Evolutionary conservation across 2,113 vertebrate genomes (phyloP), one percentile per base, ranked within the genome.

Genomic region (Lampris incognitus): DNA sequence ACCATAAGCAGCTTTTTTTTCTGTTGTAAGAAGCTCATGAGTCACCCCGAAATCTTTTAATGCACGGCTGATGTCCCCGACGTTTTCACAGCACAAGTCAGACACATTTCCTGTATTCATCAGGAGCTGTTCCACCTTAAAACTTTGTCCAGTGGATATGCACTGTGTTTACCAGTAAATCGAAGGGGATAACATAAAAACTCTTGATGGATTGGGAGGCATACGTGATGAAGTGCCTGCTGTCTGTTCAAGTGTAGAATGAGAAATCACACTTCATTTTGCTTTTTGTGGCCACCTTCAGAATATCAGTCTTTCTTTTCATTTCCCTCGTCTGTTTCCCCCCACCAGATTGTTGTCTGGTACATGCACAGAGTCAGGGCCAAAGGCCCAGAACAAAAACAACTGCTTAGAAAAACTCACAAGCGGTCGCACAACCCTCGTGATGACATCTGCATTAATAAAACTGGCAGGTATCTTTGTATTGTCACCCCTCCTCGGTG

Each of bases 381-480:
- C 1, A 24, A 39, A 46, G n/a, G 79, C 51, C 54, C 62, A 48
- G 70, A 76, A 84, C 48, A 69, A 78, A 67, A 72, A 61, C 75
- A 74, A 52, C 72, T 44, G 9, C 41, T 62, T 24, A 24, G 24
- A 49, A 78, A 73, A 66, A 67, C 36, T 49, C 56, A 13, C 44
- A 67, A 57, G 11, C 64, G 37, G 42, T 37, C 52, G 41, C 56
- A 38, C 60, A 41, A 56, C 50, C 42, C 38, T 65, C 7, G 2
- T 51, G 11, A 65, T 60, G 68, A 66, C 49, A 70, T 70, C 41
- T 49, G 52, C 24, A 0, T 55, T 55, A 70, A 81, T 61, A 49
- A 82, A 42, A 69, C 63, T 70, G 73, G 50, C 58, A 78, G 69
- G 57, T 85, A 81, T 86, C 84, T 80, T 44, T 85, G 48, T 11